These are phyloP conservation scores for Tyrannus savana DNA, from an alignment of 2,113 vertebrate genomes.

Conservation along the genomic window DNA sequence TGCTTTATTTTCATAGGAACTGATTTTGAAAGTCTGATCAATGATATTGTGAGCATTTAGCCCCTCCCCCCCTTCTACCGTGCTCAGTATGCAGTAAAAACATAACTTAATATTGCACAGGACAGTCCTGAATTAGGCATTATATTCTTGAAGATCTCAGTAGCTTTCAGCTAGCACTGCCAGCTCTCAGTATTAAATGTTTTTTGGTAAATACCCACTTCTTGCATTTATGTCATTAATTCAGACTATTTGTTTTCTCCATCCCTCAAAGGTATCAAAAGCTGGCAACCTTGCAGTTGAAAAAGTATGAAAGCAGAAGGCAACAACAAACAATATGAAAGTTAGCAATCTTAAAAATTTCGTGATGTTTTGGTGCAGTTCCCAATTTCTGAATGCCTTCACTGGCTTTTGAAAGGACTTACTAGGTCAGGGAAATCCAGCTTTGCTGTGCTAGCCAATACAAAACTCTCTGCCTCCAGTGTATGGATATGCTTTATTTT, in stretches of 20 bases:
- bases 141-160: not conserved
- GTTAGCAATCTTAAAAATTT: not conserved
- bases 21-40: not conserved
- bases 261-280: not conserved
- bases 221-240: not conserved
- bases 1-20: not conserved
- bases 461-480: not conserved
- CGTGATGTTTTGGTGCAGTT: not conserved
- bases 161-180: not conserved
- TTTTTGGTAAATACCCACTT: not conserved
- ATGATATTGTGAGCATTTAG: not conserved
- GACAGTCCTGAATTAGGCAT: not conserved
- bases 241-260: not conserved
- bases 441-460: not conserved
- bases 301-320: not conserved
- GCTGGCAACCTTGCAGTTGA: not conserved
- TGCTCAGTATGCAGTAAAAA: not conserved
- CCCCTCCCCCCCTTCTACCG: rapidly evolving
- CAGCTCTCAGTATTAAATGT: not conserved
- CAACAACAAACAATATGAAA: not conserved
- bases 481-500: not conserved
- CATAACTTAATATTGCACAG: not conserved
- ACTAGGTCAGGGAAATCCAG: not conserved
- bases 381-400: not conserved
- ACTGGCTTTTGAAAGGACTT: not conserved